These are phyloP conservation scores for Hypena proboscidalis DNA, from an alignment of 2,888 invertebrate species.

Conservation along the genomic window DNA sequence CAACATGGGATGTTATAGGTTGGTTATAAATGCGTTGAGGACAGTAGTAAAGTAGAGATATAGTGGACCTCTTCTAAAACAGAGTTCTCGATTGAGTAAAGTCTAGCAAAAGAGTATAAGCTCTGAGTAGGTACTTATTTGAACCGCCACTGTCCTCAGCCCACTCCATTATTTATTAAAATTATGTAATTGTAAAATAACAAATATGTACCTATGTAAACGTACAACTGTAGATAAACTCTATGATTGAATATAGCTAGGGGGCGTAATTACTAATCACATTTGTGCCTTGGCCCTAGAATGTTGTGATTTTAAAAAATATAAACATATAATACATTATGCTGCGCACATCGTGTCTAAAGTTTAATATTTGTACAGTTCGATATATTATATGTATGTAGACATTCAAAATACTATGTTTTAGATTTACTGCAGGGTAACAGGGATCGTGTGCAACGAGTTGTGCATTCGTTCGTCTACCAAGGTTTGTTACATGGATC, in stretches of 20 bases:
- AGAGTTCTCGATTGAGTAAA: too few relatives aligned
- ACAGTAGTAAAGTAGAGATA: too few relatives aligned
- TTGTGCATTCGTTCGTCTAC: slow-evolving; percentile 25
- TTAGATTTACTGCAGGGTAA: slow-evolving; percentile 23
- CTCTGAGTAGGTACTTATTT: too few relatives aligned
- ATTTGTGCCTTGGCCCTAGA: slow-evolving; percentile 80
- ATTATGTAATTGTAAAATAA: slow-evolving; percentile 16
- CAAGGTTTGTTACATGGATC: slow-evolving; percentile 18
- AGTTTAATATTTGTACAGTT: slow-evolving; percentile 48
- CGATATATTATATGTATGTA: slow-evolving; percentile 46
- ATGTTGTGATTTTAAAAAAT: slow-evolving; percentile 71
- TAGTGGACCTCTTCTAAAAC: too few relatives aligned
- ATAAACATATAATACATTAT: slow-evolving; percentile 38
- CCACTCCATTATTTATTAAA: slow-evolving; percentile 9
- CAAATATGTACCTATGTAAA: slow-evolving; percentile 23
- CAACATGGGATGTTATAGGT: too few relatives aligned
- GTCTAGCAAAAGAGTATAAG: too few relatives aligned
- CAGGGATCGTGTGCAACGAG: slow-evolving; percentile 19
- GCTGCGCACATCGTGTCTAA: slow-evolving; percentile 38
- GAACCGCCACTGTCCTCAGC: slow-evolving; percentile 30
- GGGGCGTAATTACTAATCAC: slow-evolving; percentile 69
- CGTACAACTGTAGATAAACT: slow-evolving; percentile 36
- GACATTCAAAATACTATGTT: slow-evolving; percentile 34
- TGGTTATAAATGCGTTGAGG: too few relatives aligned
- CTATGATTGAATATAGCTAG: slow-evolving; percentile 48